Evolutionary conservation across 1,140 invertebrate species (phyloP), one percentile per base, ranked within the genome.

Genomic region (Drosophila carrolli): DNA sequence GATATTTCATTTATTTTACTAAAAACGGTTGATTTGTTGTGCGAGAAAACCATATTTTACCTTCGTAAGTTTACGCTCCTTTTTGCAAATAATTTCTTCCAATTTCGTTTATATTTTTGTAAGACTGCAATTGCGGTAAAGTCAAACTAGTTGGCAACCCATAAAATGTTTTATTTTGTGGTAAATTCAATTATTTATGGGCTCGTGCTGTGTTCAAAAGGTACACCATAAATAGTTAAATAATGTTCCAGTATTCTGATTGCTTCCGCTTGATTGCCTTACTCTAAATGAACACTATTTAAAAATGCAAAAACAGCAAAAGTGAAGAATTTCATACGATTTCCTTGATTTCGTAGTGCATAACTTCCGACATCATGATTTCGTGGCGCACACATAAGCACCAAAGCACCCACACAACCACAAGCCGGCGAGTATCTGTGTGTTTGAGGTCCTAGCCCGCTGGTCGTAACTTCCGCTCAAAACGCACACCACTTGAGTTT

Each of bases 381-480:
- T 58, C 50, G 9, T 58, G 35, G 40, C n/a, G 43, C 54, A 72
- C 44, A 50, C 68, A 53, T 63, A 63, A 38, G 47, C 56, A 23
- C 32, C 11, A 48, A 23, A 16, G n/a, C 56, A 44, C n/a, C 37
- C 38, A 47, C 73, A 70, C 55, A 48, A 54, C 37, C 35, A 27
- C 38, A 38, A 38, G 27, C n/a, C 29, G 60, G 7, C 40, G 29
- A 16, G 46, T 53, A n/a, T 60, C 23, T 50, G 54, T 38, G 53
- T 55, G 27, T 60, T 23, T 3, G 23, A 55, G 51, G 46, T 63
- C 27, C 11, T 63, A 72, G 70, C 77, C 58, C 68, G 67, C 55
- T 82, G 82, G 79, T 89, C 83, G 83, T 86, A 83, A 86, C 84
- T 86, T 86, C 77, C 80, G 83, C 79, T 83, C 66, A 40, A 59